A percentile compares a stretch with the other conserved stretches of the same genome.
phyloP scores from a whole-genome alignment of 2,797 vertebrate species.

The Salmo trutta region DNA sequence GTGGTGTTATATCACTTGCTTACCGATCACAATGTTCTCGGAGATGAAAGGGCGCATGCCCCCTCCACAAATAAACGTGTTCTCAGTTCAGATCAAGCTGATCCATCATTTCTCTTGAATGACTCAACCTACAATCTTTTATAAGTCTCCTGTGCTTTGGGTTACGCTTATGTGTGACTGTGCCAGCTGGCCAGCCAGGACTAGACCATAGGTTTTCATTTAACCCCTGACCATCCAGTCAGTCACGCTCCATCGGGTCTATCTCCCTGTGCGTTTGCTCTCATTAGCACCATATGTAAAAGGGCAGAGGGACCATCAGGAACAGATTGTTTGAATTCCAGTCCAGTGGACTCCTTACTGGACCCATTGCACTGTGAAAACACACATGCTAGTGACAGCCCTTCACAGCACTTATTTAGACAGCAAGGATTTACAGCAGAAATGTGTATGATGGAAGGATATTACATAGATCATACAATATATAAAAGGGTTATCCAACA shows the following conservation, averaged over 20 bases:
- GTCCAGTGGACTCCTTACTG: constrained; percentile 22
- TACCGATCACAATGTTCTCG: neutral
- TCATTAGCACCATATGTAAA: constrained; percentile 53
- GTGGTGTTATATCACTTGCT: neutral
- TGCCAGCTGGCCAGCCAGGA: neutral
- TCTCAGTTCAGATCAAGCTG: neutral
- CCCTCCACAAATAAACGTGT: neutral
- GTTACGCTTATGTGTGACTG: neutral
- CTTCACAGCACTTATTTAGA: neutral
- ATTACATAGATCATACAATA: neutral
- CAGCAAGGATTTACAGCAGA: neutral
- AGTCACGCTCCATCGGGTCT: constrained; percentile 5
- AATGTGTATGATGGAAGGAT: neutral
- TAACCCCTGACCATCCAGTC: constrained; percentile 10
- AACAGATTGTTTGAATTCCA: constrained; percentile 37
- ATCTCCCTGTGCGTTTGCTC: constrained; percentile 11
- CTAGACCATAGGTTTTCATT: neutral
- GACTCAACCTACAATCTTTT: neutral
- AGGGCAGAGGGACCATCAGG: constrained; percentile 33
- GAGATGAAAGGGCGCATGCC: neutral
- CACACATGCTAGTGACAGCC: constrained; percentile 17
- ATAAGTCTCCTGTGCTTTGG: neutral
- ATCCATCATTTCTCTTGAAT: neutral
- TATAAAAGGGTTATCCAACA: neutral
- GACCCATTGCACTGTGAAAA: constrained; percentile 8